A percentile compares a stretch with the other conserved stretches of the same genome.
Evolutionary conservation across 2,113 vertebrate species (phyloP).

Genomic region (Vidua macroura): DNA sequence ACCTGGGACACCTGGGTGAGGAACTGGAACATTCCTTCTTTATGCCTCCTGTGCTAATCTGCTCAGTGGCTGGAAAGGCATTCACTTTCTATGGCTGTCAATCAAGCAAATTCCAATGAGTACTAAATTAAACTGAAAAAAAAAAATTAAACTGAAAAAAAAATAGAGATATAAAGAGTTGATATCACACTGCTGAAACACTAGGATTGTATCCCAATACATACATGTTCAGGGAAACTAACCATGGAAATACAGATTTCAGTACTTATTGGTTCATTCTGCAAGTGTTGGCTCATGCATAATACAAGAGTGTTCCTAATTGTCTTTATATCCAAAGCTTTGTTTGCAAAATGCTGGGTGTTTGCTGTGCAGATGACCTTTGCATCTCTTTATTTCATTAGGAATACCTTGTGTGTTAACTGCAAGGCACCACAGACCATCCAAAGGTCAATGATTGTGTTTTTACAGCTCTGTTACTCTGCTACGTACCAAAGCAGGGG

Average conservation of each 20-base stretch:
- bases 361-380: slow-evolving; percentile 49
- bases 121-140: not conserved
- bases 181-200: not conserved
- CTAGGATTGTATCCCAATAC: not conserved
- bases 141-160: not conserved
- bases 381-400: slow-evolving; percentile 32
- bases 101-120: not conserved
- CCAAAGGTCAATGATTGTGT: slow-evolving; percentile 56
- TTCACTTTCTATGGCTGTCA: not conserved
- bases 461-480: slow-evolving; percentile 39
- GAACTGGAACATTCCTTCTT: not conserved
- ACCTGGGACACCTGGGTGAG: not conserved
- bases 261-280: not conserved
- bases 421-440: not conserved
- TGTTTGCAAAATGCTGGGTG: slow-evolving; percentile 42
- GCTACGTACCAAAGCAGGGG: not conserved
- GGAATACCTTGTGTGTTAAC: slow-evolving; percentile 22
- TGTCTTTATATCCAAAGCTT: slow-evolving; percentile 12
- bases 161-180: not conserved
- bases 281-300: slow-evolving; percentile 15
- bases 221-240: not conserved
- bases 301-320: slow-evolving; percentile 12
- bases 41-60: not conserved
- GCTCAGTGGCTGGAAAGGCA: not conserved
- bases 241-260: slow-evolving; percentile 24